Evolutionary conservation across 2,888 invertebrate species (phyloP), one percentile per base, ranked within the genome.

Genomic region (Taphrorychus bicolor): DNA sequence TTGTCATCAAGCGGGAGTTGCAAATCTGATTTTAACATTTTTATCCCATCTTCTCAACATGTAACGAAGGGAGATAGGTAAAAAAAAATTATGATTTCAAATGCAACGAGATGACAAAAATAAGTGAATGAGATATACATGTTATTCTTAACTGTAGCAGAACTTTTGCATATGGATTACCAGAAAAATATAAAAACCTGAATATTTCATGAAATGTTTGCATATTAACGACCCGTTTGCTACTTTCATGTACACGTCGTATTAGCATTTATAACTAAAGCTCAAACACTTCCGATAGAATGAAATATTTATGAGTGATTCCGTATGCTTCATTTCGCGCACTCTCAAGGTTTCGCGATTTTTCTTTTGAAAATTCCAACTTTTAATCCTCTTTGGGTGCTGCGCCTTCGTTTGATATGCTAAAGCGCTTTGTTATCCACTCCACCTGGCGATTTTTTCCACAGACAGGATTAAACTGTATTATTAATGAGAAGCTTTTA

Each of bases 241-340:
- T n/a, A n/a, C 32, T 32, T 32, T 9, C 7, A 9, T 7, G 32
- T 2, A 32, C 32, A 32, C 32, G 9, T 11, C 74, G 71, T 75
- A 79, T 81, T 81, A 77, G 75, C 80, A 81, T 80, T 76, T 75
- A 72, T 80, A 81, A 80, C 79, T 77, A 79, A 74, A 74, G 73
- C 75, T 77, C 77, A 76, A 79, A 79, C 78, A 77, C 78, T 78
- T 76, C 71, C 73, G 71, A 76, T 76, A 74, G 66, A 70, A 79
- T 80, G 77, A 78, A 80, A 80, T 78, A 80, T 80, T 76, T 78
- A 80, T 80, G 77, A 76, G 66, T 71, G 70, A 73, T 76, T 75
- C 71, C 71, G 72, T 73, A 73, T 73, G 75, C 75, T 76, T 74
- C 76, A 77, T 76, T 72, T 76, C 75, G 73, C 76, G 76, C 75